Conservation (phyloP, 1,140 invertebrate species). For the Batillaria attramentaria region DNA sequence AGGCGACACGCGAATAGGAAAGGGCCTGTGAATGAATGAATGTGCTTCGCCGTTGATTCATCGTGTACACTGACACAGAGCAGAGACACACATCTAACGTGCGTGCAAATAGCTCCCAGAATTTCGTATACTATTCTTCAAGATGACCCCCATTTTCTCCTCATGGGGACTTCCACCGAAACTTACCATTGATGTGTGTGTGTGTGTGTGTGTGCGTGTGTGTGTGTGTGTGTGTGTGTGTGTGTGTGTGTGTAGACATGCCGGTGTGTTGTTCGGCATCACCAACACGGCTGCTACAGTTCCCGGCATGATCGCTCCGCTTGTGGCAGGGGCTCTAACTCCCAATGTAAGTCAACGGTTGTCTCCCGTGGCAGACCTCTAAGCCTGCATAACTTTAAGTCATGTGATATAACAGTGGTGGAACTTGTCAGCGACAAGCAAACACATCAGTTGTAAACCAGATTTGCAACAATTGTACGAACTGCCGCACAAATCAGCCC, state of each 20-base stretch:
- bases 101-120: too few relatives aligned
- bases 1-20: too few relatives aligned
- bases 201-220: background rate
- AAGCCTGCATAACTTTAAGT: too few relatives aligned
- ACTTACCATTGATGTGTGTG: background rate
- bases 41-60: background rate
- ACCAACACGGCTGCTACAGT: constrained; percentile 88
- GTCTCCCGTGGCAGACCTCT: too few relatives aligned
- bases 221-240: background rate
- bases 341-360: constrained; percentile 45
- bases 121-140: too few relatives aligned
- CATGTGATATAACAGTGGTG: too few relatives aligned
- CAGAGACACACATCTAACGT: background rate
- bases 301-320: constrained; percentile 86
- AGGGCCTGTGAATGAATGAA: background rate
- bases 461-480: too few relatives aligned
- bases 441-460: too few relatives aligned
- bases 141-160: background rate
- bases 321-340: constrained; percentile 83
- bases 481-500: too few relatives aligned
- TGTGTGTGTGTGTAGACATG: constrained; percentile 63
- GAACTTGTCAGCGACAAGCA: too few relatives aligned
- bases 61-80: background rate
- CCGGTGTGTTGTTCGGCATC: constrained; percentile 85
- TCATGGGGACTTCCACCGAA: too few relatives aligned